Evolutionary conservation across 2,113 vertebrate genomes (phyloP).

Genomic region (Leptodactylus fuscus): DNA sequence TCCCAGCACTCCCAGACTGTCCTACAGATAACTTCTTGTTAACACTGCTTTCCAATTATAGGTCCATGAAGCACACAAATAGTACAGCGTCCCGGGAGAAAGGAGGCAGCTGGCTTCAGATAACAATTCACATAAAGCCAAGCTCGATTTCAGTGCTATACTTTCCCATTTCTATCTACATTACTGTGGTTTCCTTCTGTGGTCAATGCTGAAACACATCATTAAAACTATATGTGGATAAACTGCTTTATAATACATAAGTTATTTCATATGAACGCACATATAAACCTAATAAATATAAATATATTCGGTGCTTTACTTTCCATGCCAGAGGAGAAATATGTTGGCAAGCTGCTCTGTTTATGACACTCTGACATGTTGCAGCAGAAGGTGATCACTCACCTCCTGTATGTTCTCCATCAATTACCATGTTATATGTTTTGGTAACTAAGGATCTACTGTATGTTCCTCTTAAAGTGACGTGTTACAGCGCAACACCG

Average conservation of each 20-base stretch:
- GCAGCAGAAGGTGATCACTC: neutral
- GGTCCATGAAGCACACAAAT: slow-evolving; percentile 86
- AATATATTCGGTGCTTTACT: slow-evolving; percentile 11
- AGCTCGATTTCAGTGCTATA: slow-evolving; percentile 22
- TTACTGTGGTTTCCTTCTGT: neutral
- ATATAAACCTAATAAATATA: slow-evolving; percentile 23
- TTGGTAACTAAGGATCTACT: neutral
- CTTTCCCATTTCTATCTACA: neutral
- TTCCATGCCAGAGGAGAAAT: neutral
- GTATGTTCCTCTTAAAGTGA: neutral
- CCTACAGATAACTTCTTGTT: slow-evolving; percentile 76
- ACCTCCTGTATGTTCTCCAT: neutral
- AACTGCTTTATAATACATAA: neutral
- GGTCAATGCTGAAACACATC: neutral
- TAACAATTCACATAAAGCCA: slow-evolving; percentile 73
- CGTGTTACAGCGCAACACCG: neutral
- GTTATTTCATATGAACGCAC: neutral
- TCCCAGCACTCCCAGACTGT: slow-evolving; percentile 74
- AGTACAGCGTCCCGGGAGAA: slow-evolving; percentile 75
- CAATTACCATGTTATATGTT: neutral
- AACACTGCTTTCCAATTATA: slow-evolving; percentile 92
- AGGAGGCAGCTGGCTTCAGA: slow-evolving; percentile 77
- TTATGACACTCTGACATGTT: slow-evolving; percentile 15
- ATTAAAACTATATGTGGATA: neutral
- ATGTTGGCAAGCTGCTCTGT: neutral